These are phyloP conservation scores for Physocephala rufipes DNA, from an alignment of 2,888 invertebrate species.

Conservation along the genomic window DNA sequence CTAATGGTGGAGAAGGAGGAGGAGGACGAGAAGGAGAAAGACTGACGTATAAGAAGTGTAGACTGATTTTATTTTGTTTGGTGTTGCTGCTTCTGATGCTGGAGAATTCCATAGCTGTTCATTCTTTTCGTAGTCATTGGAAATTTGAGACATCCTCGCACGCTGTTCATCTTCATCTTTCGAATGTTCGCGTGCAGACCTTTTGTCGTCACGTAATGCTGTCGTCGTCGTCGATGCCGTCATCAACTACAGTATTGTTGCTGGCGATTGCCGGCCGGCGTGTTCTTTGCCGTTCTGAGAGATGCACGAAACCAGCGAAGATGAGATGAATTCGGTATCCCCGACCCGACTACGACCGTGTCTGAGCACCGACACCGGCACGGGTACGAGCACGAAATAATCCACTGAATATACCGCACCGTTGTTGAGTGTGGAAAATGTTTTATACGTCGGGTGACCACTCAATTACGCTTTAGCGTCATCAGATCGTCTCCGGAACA, in stretches of 20 bases:
- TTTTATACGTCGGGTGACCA: conserved; percentile 34
- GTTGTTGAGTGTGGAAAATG: conserved; percentile 21
- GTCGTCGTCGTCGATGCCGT: no score
- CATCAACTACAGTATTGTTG: no score
- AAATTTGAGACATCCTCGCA: conserved; percentile 30
- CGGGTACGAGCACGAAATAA: neutral
- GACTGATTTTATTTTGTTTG: neutral
- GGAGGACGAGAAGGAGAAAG: no score
- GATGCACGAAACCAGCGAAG: conserved; percentile 23
- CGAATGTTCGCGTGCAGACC: conserved; percentile 47
- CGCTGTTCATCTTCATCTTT: conserved; percentile 4
- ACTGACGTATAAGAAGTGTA: no score
- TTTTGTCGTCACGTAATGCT: conserved; percentile 49
- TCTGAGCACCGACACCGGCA: no score
- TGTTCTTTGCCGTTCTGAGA: neutral
- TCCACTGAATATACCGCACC: conserved; percentile 1
- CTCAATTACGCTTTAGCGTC: conserved; percentile 36
- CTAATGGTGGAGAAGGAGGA: neutral
- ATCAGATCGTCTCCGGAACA: conserved; percentile 16
- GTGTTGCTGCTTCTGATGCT: no score
- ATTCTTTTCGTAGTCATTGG: conserved; percentile 19
- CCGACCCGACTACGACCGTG: no score
- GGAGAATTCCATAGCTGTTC: conserved; percentile 1
- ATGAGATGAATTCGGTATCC: no score
- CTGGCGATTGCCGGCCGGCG: neutral